These are phyloP conservation scores for Rhagoletis zephyria DNA, from an alignment of 1,140 invertebrate species.

Conservation along the genomic window DNA sequence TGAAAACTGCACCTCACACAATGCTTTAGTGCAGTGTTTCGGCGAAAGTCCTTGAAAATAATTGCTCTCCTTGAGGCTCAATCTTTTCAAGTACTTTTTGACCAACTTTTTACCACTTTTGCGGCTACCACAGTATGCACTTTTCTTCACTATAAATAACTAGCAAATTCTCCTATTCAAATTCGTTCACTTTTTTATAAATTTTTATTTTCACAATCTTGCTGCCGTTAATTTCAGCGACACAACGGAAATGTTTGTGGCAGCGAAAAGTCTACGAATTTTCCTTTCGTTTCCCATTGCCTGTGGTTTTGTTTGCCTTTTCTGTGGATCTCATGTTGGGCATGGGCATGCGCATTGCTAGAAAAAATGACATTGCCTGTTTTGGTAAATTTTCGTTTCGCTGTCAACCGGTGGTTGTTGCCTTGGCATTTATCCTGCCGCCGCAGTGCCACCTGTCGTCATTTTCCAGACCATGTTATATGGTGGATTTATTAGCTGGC, in stretches of 20 bases:
- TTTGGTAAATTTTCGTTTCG: not conserved
- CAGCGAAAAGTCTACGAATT: constrained; percentile 40
- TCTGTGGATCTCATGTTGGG: constrained; percentile 14
- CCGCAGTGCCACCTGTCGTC: not conserved
- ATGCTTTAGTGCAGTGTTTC: not conserved
- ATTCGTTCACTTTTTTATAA: not conserved
- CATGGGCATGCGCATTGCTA: constrained; percentile 29
- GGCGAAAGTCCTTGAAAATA: constrained; percentile 51
- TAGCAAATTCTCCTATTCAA: not conserved
- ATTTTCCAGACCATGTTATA: not conserved
- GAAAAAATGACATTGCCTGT: not conserved
- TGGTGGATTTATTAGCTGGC: not conserved
- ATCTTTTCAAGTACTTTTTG: not conserved
- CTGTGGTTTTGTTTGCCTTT: not conserved
- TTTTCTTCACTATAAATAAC: not conserved
- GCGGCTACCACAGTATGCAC: not conserved
- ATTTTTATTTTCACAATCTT: constrained; percentile 23
- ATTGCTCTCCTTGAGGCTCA: not conserved
- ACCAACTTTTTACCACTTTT: not conserved
- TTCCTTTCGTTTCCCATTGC: constrained; percentile 12
- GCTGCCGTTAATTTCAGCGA: constrained; percentile 25
- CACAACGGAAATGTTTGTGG: constrained; percentile 19
- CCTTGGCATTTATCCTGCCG: constrained; percentile 10
- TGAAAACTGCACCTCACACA: not conserved
- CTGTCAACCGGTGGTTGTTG: constrained; percentile 20